Evolutionary conservation across 1,140 invertebrate genomes (phyloP), one percentile per base, ranked within the genome.

Genomic region (Copidosoma floridanum): DNA sequence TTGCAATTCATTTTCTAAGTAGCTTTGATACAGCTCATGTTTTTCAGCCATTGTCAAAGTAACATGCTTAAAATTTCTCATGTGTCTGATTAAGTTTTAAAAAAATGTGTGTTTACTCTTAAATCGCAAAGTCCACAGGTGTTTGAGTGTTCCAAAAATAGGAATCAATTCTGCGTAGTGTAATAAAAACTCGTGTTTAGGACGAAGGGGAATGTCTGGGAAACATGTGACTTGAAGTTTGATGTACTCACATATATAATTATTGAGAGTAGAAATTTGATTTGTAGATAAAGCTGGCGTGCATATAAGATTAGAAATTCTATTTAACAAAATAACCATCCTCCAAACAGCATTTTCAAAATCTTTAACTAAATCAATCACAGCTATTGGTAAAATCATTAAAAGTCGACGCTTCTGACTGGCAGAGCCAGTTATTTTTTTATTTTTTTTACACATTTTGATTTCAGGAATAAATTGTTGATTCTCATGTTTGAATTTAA

Each of bases 261-360:
- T n/a, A n/a, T n/a, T n/a, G n/a, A n/a, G n/a, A n/a, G n/a, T n/a
- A n/a, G n/a, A n/a, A 8, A 63, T 20, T 44, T 67, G 59, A 37
- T 63, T 54, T 23, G 44, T 40, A 37, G 65, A 65, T 32, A 65
- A 43, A 20, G 48, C 44, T 11, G 53, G 41, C 2, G 54, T 41
- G 32, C 23, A 56, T 8, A 56, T n/a, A 11, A 56, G 20, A n/a
- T 27, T 23, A 1, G 23, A 20, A 1, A 56, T 56, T 56, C 44
- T n/a, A 18, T 24, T 7, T 20, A 56, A 16, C 32, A 18, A 2
- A 11, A 56, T n/a, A 2, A 56, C 7, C 14, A 40, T 43, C 32
- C 21, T 11, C 53, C 41, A 56, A 18, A 44, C 26, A 12, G n/a
- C 10, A 56, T 56, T 41, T 6, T 44, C 26, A 2, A 40, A 40